Evolutionary conservation across 2,797 vertebrate genomes (phyloP).

Genomic region (Bufotes viridis): DNA sequence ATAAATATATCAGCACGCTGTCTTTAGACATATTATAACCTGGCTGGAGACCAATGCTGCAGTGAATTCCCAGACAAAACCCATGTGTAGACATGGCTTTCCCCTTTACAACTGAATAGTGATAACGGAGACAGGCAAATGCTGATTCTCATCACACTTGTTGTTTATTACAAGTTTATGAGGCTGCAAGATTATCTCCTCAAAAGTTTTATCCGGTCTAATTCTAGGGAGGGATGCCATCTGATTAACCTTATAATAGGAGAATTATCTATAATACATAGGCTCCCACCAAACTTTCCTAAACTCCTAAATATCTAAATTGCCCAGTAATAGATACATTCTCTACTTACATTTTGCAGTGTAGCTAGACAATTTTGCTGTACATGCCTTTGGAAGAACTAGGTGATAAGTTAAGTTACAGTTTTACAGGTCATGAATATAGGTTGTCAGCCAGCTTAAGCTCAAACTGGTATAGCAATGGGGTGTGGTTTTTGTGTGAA

Average conservation of each 20-base stretch:
- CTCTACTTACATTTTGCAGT: too few relatives aligned
- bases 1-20: conserved; percentile 11
- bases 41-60: conserved; percentile 3
- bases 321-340: too few relatives aligned
- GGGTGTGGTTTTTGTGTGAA: not conserved
- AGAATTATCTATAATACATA: too few relatives aligned
- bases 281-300: too few relatives aligned
- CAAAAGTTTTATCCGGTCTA: not conserved
- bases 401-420: too few relatives aligned
- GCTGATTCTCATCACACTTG: not conserved
- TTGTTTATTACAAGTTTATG: not conserved
- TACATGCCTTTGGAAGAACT: too few relatives aligned
- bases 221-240: not conserved
- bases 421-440: too few relatives aligned
- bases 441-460: too few relatives aligned
- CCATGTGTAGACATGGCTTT: not conserved
- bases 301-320: too few relatives aligned
- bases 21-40: conserved; percentile 6
- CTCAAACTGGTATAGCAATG: not conserved
- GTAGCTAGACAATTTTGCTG: too few relatives aligned
- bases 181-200: not conserved
- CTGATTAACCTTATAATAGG: not conserved
- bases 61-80: not conserved
- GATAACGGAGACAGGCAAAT: not conserved
- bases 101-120: not conserved